phyloP scores from a whole-genome alignment of 1,140 invertebrate species.

The Trichonephila clavata region DNA sequence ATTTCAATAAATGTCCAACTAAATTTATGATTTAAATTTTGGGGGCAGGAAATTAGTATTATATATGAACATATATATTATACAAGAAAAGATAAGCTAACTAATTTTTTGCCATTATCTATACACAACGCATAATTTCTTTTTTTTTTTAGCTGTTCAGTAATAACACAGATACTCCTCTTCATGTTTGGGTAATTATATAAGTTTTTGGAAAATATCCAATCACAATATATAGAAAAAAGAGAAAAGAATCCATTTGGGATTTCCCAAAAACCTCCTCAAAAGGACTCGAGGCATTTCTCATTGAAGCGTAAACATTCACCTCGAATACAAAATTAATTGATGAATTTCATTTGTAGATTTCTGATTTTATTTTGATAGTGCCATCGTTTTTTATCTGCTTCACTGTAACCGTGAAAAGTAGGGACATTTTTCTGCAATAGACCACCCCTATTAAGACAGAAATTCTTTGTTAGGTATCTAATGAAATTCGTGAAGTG shows the following conservation, averaged over 20 bases:
- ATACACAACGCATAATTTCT: background rate
- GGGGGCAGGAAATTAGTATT: too few species aligned
- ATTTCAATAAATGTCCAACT: too few species aligned
- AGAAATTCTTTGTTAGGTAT: background rate
- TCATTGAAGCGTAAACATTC: background rate
- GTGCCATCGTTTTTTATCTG: background rate
- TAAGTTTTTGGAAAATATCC: background rate
- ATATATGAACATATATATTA: background rate
- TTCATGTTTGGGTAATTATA: background rate
- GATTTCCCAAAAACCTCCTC: background rate
- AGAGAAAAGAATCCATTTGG: background rate
- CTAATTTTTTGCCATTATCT: background rate
- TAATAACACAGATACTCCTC: background rate
- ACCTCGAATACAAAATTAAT: background rate
- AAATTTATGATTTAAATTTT: too few species aligned
- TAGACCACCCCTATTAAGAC: background rate
- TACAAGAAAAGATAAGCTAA: background rate
- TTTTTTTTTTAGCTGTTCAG: background rate
- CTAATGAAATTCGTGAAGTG: background rate
- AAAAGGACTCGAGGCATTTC: background rate
- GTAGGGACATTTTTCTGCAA: background rate
- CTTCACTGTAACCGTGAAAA: background rate
- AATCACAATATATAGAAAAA: background rate
- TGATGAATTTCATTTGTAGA: conserved; percentile 17
- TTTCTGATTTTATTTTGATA: conserved; percentile 23